Percentiles rank a stretch among this genome's conserved stretches.
Conservation (phyloP, 2,797 vertebrate species). For the Potorous gilbertii region DNA sequence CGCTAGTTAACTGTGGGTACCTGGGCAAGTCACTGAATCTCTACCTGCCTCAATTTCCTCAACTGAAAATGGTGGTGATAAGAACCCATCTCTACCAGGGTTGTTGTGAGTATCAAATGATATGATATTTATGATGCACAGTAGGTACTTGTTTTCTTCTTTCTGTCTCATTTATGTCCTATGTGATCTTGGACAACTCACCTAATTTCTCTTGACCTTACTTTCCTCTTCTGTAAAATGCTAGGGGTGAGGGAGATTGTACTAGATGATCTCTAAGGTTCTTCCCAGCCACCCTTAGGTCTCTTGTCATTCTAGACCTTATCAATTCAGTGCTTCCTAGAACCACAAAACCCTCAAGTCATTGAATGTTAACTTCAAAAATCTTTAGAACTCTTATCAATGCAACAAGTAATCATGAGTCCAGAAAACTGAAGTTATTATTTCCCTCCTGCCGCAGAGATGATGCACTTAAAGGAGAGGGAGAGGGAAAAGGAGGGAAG, state of each 20-base stretch:
- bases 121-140: neutral
- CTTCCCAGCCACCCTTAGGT: neutral
- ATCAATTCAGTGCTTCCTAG: neutral
- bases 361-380: neutral
- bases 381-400: neutral
- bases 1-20: neutral
- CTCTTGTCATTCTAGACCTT: neutral
- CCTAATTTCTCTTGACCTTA: neutral
- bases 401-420: neutral
- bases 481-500: too few relatives aligned
- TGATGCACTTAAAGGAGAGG: neutral
- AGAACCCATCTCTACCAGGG: neutral
- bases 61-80: neutral
- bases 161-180: neutral
- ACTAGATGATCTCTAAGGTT: neutral
- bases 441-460: neutral
- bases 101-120: neutral
- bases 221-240: neutral
- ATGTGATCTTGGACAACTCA: neutral
- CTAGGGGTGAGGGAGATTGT: neutral
- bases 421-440: neutral
- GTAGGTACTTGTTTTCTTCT: neutral
- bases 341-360: neutral
- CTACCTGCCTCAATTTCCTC: neutral
- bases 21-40: neutral